Percentiles rank a stretch among this genome's conserved stretches.
Conservation (phyloP, 2,888 invertebrate species). For the Eristalis tenax region DNA sequence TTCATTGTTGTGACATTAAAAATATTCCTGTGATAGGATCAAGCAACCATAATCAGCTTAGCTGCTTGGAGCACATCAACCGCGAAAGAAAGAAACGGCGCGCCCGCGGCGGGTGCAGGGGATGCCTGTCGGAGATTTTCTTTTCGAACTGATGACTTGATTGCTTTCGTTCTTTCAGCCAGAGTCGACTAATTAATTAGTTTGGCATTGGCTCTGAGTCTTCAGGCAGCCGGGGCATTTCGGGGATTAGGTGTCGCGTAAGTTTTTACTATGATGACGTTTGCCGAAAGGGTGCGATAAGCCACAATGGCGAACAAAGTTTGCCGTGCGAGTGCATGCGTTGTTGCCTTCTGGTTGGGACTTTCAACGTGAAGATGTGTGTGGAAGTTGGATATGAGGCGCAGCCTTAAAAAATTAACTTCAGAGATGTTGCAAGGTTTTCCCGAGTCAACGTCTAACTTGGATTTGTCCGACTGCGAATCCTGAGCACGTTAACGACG, state of each 20-base stretch:
- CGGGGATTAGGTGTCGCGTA: background rate
- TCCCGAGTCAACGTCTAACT: no score
- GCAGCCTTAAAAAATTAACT: no score
- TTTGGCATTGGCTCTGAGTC: background rate
- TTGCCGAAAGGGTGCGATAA: no score
- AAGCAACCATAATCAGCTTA: constrained; percentile 21
- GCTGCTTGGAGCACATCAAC: background rate
- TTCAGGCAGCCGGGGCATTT: background rate
- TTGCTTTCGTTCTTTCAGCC: background rate
- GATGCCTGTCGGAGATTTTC: background rate
- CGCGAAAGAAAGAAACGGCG: no score
- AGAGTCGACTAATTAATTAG: background rate
- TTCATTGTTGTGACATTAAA: constrained; percentile 7
- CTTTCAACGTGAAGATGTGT: no score
- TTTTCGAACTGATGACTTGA: background rate
- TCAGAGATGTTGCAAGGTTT: no score
- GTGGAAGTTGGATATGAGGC: no score
- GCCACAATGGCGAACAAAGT: no score
- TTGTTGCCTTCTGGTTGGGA: no score
- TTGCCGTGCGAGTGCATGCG: no score
- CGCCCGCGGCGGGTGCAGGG: background rate
- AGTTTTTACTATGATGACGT: background rate
- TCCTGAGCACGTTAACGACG: no score
- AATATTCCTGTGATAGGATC: background rate
- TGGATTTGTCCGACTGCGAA: no score